phyloP scores from a whole-genome alignment of 2,113 vertebrate genomes.

The Nannospalax galili region DNA sequence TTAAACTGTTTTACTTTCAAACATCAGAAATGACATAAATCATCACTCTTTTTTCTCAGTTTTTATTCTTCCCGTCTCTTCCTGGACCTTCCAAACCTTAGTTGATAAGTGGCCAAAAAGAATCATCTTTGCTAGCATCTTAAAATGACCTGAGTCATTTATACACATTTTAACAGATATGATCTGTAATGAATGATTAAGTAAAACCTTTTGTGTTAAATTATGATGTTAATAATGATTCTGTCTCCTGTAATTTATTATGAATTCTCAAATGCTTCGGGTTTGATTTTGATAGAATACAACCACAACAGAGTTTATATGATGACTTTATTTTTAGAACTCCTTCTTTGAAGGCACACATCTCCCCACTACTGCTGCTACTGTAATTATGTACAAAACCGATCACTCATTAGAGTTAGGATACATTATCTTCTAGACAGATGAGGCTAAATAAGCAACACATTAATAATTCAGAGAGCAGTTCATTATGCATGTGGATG shows the following conservation, averaged over 20 bases:
- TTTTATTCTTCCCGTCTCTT: not conserved
- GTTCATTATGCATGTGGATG: constrained; percentile 99
- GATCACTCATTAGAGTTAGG: constrained; percentile 98
- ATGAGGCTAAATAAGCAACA: constrained; percentile 99
- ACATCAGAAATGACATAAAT: constrained; percentile 69
- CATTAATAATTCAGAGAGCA: constrained; percentile 99
- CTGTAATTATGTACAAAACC: constrained; percentile 99
- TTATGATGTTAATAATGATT: constrained; percentile 92
- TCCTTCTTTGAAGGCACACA: constrained; percentile 88
- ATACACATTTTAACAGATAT: constrained; percentile 83
- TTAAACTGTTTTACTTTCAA: constrained; percentile 76
- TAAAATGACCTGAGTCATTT: constrained; percentile 80
- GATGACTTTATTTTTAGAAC: constrained; percentile 90
- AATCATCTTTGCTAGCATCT: constrained; percentile 54
- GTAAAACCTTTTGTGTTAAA: constrained; percentile 91
- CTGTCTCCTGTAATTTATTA: constrained; percentile 89
- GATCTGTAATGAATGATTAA: constrained; percentile 91
- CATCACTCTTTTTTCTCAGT: not conserved
- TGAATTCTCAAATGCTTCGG: constrained; percentile 81
- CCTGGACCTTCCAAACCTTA: constrained; percentile 22
- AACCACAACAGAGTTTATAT: constrained; percentile 82
- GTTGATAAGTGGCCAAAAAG: constrained; percentile 55
- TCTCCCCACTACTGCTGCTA: constrained; percentile 96
- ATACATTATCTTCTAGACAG: constrained; percentile 99
- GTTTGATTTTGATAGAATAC: constrained; percentile 89